Evolutionary conservation across 2,113 vertebrate genomes (phyloP).

Genomic region (Actenoides lindsayi): DNA sequence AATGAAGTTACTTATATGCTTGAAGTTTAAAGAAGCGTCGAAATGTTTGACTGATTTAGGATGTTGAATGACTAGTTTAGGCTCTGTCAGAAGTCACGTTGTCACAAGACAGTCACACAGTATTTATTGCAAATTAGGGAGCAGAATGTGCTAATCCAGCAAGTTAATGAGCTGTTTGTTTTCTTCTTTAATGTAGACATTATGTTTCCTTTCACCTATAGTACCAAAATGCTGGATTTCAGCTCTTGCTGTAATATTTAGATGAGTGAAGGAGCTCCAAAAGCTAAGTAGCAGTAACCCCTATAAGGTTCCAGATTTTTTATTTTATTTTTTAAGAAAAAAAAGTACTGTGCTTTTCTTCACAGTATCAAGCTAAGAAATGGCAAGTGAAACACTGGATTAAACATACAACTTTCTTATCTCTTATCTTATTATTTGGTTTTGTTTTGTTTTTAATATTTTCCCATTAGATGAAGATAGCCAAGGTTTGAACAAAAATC

Average conservation of each 20-base stretch:
- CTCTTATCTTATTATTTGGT: not conserved
- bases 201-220: not conserved
- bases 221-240: not conserved
- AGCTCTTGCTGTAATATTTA: not conserved
- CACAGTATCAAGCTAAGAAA: not conserved
- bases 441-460: not conserved
- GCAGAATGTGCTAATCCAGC: not conserved
- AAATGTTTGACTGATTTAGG: not conserved
- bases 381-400: not conserved
- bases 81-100: not conserved
- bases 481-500: not conserved
- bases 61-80: not conserved
- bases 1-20: not conserved
- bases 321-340: not conserved
- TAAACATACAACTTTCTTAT: not conserved
- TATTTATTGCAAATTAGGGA: not conserved
- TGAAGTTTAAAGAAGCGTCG: not conserved
- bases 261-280: not conserved
- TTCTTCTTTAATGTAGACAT: not conserved
- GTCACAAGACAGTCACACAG: not conserved
- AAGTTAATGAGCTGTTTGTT: not conserved
- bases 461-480: not conserved
- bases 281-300: not conserved
- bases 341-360: not conserved
- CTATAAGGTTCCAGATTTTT: not conserved